Percentiles rank a stretch among this genome's conserved stretches.
Conservation (phyloP, 2,113 vertebrate species). For the Panthera uncia region DNA sequence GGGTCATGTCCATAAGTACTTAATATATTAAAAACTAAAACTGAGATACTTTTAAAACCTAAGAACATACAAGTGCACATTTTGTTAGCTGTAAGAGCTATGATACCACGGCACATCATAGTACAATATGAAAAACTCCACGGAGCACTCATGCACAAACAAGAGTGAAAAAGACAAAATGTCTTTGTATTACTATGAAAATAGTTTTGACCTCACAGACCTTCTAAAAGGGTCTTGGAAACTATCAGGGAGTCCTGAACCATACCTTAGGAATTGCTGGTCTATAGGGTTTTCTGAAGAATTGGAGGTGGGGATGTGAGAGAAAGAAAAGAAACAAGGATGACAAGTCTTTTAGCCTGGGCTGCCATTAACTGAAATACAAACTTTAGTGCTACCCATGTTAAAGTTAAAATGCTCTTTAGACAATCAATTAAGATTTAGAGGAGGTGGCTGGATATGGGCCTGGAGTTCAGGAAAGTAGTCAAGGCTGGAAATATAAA, state of each 20-base stretch:
- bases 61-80: not conserved
- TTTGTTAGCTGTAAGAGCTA: no score
- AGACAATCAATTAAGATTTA: not conserved
- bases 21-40: conserved; percentile 6
- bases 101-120: no score
- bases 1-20: not conserved
- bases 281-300: not conserved
- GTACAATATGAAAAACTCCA: no score
- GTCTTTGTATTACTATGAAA: not conserved
- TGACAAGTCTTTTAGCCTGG: not conserved
- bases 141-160: no score
- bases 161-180: no score
- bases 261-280: not conserved
- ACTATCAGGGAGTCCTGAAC: not conserved
- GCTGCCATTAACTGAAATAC: not conserved
- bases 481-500: not conserved
- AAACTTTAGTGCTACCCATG: not conserved
- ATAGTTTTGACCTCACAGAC: not conserved
- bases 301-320: not conserved
- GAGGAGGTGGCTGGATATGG: not conserved
- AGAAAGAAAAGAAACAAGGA: not conserved
- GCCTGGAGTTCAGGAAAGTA: not conserved
- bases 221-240: not conserved
- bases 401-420: not conserved
- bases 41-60: not conserved